Base-by-base conservation (phyloP, 2,113 vertebrate species). In the Trichechus manatus region DNA sequence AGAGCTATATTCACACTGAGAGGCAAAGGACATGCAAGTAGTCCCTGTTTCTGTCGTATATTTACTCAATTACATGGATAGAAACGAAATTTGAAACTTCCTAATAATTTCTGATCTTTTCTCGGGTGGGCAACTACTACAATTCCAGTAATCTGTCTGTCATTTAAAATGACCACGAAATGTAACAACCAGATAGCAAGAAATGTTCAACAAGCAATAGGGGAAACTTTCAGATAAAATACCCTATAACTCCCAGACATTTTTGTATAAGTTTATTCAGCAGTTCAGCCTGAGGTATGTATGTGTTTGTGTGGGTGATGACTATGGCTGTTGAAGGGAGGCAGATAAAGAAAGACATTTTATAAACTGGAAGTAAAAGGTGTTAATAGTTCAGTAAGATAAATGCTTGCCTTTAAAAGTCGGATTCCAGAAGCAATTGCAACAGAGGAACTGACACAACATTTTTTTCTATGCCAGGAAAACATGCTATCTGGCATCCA, bases 351-450 rank as follows among this genome's bases (percentile, higher is more conserved):
- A 19, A 74, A 97, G 93, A 90, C 44, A 70, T 75, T 93, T 98
- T 94, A 92, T 79, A 97, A 87, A 96, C 91, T 96, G 64, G 77
- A 94, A 93, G 96, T 97, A 91, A 96, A 97, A 98, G 92, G 97
- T 98, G 98, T 97, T 98, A 98, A 98, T 96, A 91, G 93, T 95
- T 96, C 19, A 23, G 89, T 89, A 94, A 98, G 98, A 98, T 98
- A 98, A 98, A 97, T 97, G 95, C 97, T 98, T 98, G 96, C 95
- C 95, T 98, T 97, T 95, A 93, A 96, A 97, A 96, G 91, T 79
- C 91, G 88, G 86, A 96, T 97, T 97, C 97, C 98, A 98, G 88
- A 97, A 98, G 94, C 98, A 98, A 98, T 93, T 97, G 75, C 96
- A 98, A 98, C 33, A 92, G 59, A 97, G 96, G 59, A 97, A 95